Evolutionary conservation across 2,888 invertebrate species (phyloP).

Genomic region (Volucella bombylans): DNA sequence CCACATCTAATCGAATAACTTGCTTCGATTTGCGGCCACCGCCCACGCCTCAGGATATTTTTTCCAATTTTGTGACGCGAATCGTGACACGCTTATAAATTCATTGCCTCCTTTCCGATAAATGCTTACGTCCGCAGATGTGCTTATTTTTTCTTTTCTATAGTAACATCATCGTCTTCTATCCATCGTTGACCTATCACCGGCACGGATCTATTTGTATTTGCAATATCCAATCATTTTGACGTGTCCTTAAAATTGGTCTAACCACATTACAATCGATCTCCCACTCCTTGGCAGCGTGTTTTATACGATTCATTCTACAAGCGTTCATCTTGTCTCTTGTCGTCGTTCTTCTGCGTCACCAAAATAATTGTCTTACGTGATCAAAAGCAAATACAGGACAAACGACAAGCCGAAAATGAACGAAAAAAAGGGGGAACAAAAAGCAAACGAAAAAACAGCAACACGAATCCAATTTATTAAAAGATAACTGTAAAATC

Average conservation of each 20-base stretch:
- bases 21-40: conserved; percentile 1
- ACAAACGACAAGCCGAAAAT: background rate
- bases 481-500: conserved; percentile 73
- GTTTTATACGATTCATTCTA: conserved; percentile 14
- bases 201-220: conserved; percentile 23
- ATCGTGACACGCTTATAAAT: conserved; percentile 63
- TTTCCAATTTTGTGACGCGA: conserved; percentile 59
- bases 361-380: conserved; percentile 54
- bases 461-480: conserved; percentile 62
- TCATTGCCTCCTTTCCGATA: conserved; percentile 44
- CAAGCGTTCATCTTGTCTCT: background rate
- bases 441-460: conserved; percentile 18
- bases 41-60: conserved; percentile 30
- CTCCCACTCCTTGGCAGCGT: conserved; percentile 11
- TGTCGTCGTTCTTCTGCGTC: background rate
- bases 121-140: conserved; percentile 41
- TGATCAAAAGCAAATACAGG: conserved; percentile 48
- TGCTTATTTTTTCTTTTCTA: conserved; percentile 3
- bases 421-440: background rate
- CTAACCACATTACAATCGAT: conserved; percentile 3
- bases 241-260: conserved; percentile 26
- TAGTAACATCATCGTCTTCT: background rate
- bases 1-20: conserved; percentile 45
- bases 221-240: conserved; percentile 59
- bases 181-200: conserved; percentile 15